Conservation (phyloP, 2,113 vertebrate species). For the Dunckerocampus dactyliophorus region DNA sequence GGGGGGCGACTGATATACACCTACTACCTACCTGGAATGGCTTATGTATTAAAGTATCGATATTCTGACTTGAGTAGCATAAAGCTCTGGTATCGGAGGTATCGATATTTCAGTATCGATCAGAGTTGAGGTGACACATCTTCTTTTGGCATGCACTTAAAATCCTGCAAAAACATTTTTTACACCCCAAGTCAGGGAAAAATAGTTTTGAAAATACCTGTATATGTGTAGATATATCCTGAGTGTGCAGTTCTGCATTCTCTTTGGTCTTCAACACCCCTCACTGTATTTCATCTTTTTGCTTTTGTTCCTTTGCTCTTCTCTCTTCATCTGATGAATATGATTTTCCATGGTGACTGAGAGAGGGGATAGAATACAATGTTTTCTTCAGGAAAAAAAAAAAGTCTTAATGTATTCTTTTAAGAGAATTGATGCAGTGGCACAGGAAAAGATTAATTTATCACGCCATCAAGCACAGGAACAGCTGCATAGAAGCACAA, state of each 20-base stretch:
- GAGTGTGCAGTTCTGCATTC: constrained; percentile 52
- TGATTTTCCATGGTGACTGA: constrained; percentile 78
- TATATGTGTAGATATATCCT: constrained; percentile 11
- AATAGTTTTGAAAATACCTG: background rate
- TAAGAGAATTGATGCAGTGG: constrained; percentile 79
- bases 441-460: constrained; percentile 82
- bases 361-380: constrained; percentile 68
- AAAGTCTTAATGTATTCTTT: constrained; percentile 75
- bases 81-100: no score
- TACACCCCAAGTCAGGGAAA: background rate
- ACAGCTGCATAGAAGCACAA: constrained; percentile 74
- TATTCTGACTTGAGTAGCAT: no score
- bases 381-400: constrained; percentile 67
- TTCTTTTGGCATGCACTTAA: background rate
- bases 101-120: no score
- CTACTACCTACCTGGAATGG: no score
- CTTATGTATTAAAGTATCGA: no score
- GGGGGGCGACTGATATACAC: no score
- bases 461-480: constrained; percentile 81
- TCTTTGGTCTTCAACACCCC: constrained; percentile 46
- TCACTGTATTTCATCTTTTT: constrained; percentile 19
- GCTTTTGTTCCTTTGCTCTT: constrained; percentile 34
- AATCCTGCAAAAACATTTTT: background rate
- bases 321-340: constrained; percentile 69
- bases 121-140: background rate